A percentile compares a stretch with the other conserved stretches of the same genome.
These are phyloP conservation scores for Cosmia trapezina DNA, from an alignment of 2,888 invertebrate species.

Conservation along the genomic window DNA sequence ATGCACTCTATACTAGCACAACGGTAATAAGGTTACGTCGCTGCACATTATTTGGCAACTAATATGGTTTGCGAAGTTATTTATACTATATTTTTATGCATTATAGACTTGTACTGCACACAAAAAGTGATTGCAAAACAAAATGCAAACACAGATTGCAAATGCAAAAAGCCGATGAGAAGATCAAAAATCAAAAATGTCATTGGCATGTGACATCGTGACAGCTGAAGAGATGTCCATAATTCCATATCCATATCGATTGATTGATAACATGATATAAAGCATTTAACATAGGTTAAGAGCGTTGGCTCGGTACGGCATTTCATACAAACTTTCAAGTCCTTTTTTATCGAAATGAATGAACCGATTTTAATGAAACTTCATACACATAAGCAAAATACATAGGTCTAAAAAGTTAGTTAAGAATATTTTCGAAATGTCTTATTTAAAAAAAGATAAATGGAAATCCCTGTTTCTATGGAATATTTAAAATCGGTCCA, in stretches of 20 bases:
- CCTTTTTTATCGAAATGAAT: too few species aligned
- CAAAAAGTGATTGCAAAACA: conserved; percentile 60
- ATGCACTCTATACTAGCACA: conserved; percentile 72
- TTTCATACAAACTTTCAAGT: too few species aligned
- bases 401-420: too few species aligned
- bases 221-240: conserved; percentile 24
- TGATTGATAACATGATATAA: not conserved
- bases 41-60: conserved; percentile 88
- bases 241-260: not conserved
- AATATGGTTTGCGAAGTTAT: conserved; percentile 74
- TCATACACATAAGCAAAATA: too few species aligned
- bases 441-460: too few species aligned
- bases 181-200: conserved; percentile 41
- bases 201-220: conserved; percentile 29
- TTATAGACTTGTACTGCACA: conserved; percentile 51
- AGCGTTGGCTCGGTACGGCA: too few species aligned
- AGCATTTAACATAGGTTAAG: too few species aligned
- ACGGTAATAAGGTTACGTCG: conserved; percentile 78
- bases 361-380: too few species aligned
- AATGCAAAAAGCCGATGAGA: too few species aligned
- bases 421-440: too few species aligned
- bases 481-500: too few species aligned
- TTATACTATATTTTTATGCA: conserved; percentile 73
- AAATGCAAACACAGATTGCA: conserved; percentile 53
- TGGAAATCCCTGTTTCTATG: too few species aligned